Base-by-base conservation (phyloP, 2,888 invertebrate species). In the Electrophaes corylata region DNA sequence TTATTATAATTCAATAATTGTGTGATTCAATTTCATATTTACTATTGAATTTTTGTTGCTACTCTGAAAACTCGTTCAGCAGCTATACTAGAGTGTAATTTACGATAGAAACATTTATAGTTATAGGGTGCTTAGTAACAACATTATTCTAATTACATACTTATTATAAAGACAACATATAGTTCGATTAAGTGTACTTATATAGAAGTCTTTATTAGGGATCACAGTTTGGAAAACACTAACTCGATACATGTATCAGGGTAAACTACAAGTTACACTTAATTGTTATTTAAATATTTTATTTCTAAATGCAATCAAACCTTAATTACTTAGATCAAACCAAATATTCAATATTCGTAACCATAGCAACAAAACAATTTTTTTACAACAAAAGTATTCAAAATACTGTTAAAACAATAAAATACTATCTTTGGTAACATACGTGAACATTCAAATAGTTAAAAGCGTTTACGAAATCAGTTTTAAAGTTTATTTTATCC, bases 181-280 rank as follows among this genome's bases (percentile, higher is more conserved):
- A 69, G 57, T 69, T 56, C 59, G 73, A 74, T 73, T 77, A 79
- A 74, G 79, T 78, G 79, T 84, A 87, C 90, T 87, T 90, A 91
- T 75, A 79, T 88, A 90, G 87, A 91, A 91, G 91, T 91, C 91
- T 91, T 91, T 88, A 88, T 84, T 83, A 86, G 90, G 91, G 90
- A 91, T 91, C 91, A 91, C 91, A 91, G 91, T 85, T 86, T 87
- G 90, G 90, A 87, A 88, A 90, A 86, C 79, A 78, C 89, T 91
- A 89, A 83, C 81, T 84, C 79, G 73, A 81, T 84, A 86, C 81
- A 81, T 75, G 31, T 57, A 60, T 53, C 58, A 50, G 66, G 66
- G 62, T 62, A 54, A 45, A 61, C 64, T 64, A 66, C 62, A 53
- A 62, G 53, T 60, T 64, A 62, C 47, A 53, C 31, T 54, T 66